These are phyloP conservation scores for Melanchra persicariae DNA, from an alignment of 2,888 invertebrate species.

Conservation along the genomic window DNA sequence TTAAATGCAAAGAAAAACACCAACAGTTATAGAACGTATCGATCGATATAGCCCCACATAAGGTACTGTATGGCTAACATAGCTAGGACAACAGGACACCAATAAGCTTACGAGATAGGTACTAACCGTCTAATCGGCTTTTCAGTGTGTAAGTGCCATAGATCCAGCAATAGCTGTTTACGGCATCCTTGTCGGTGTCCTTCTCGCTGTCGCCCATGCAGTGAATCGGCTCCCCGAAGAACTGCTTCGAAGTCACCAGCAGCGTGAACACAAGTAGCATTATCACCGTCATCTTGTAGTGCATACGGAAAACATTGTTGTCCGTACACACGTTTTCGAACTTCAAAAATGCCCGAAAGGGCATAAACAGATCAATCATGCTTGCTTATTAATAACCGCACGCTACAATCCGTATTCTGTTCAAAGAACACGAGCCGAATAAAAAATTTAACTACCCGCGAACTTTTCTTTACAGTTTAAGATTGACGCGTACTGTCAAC, in stretches of 20 bases:
- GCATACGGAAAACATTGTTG: conserved; percentile 94
- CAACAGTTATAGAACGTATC: too few species aligned
- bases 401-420: neutral
- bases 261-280: conserved; percentile 94
- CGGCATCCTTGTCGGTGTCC: conserved; percentile 89
- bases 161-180: conserved; percentile 95
- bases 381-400: conserved; percentile 17
- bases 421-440: neutral
- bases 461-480: conserved; percentile 21
- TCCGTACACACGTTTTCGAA: conserved; percentile 93
- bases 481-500: conserved; percentile 32
- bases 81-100: neutral
- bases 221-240: conserved; percentile 96
- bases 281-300: conserved; percentile 93
- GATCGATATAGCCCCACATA: too few species aligned
- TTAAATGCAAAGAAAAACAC: too few species aligned
- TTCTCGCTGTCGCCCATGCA: conserved; percentile 91
- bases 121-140: conserved; percentile 67
- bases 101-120: neutral
- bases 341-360: conserved; percentile 92
- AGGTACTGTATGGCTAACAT: neutral
- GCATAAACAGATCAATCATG: conserved; percentile 92
- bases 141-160: conserved; percentile 93
- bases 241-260: conserved; percentile 95
- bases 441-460: conserved; percentile 59